Percentiles rank a stretch among this genome's conserved stretches.
These are phyloP conservation scores for Pseudoatta argentina DNA, from an alignment of 1,140 invertebrate species.

Conservation along the genomic window DNA sequence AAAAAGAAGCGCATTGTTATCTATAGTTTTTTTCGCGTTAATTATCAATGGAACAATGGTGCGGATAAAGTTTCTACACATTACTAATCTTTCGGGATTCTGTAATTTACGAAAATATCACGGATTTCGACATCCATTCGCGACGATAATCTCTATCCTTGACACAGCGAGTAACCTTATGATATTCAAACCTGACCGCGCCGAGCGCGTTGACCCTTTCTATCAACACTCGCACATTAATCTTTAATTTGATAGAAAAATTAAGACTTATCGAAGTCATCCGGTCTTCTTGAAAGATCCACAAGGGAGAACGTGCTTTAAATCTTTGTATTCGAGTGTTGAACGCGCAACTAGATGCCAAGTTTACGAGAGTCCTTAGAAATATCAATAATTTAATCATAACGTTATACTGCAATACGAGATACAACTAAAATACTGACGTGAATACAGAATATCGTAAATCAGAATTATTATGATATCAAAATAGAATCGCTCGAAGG, in stretches of 20 bases:
- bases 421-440: background rate
- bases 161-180: conserved; percentile 68
- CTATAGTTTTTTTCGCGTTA: background rate
- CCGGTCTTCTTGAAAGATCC: conserved; percentile 32
- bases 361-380: background rate
- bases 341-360: background rate
- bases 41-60: background rate
- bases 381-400: background rate
- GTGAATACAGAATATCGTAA: background rate
- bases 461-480: background rate
- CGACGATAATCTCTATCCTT: conserved; percentile 68
- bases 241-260: conserved; percentile 62
- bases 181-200: conserved; percentile 48
- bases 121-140: conserved; percentile 62
- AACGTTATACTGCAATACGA: background rate
- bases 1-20: background rate
- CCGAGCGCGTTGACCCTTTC: conserved; percentile 61
- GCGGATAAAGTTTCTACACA: background rate
- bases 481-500: background rate
- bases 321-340: background rate
- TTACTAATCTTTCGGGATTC: conserved; percentile 12
- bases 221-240: conserved; percentile 49
- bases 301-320: background rate
- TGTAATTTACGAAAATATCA: conserved; percentile 44
- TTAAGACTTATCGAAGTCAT: conserved; percentile 46